Percentiles rank a stretch among this genome's conserved stretches.
Conservation (phyloP, 2,797 vertebrate species). For the Centropyge bicolor region DNA sequence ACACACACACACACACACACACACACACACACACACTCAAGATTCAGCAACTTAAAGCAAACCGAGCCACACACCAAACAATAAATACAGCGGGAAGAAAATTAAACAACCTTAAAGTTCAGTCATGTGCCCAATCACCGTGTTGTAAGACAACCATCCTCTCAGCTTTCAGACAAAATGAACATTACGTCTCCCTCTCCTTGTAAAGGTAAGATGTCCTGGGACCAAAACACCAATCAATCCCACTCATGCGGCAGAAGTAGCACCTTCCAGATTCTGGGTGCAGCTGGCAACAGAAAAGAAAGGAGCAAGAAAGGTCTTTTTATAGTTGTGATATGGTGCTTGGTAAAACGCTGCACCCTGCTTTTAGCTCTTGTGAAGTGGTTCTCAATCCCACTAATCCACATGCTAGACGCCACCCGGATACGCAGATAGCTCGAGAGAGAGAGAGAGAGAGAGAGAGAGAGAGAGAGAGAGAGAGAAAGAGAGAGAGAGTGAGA, state of each 20-base stretch:
- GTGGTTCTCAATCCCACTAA: slow-evolving; percentile 58
- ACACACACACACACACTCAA: slow-evolving; percentile 23
- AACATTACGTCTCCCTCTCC: slow-evolving; percentile 26
- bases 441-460: slow-evolving; percentile 5
- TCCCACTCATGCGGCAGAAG: slow-evolving; percentile 48
- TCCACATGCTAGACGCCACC: slow-evolving; percentile 60
- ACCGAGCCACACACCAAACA: slow-evolving; percentile 63
- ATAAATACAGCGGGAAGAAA: slow-evolving; percentile 70
- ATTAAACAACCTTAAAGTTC: slow-evolving; percentile 45
- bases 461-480: background rate
- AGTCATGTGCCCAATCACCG: slow-evolving; percentile 42
- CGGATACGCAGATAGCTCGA: slow-evolving; percentile 47
- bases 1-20: slow-evolving; percentile 40
- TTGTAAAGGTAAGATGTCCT: slow-evolving; percentile 27
- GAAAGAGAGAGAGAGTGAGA: background rate
- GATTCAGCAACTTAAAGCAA: slow-evolving; percentile 54
- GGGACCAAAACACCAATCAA: slow-evolving; percentile 46
- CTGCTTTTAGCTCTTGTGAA: slow-evolving; percentile 61
- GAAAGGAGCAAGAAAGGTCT: slow-evolving; percentile 47
- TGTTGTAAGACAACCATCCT: slow-evolving; percentile 37
- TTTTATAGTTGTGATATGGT: slow-evolving; percentile 56
- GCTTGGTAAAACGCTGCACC: slow-evolving; percentile 37
- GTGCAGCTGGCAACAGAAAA: slow-evolving; percentile 53
- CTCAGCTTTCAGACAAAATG: slow-evolving; percentile 37
- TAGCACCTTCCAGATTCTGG: slow-evolving; percentile 39